Evolutionary conservation across 2,797 vertebrate genomes (phyloP).

Genomic region (Zenarchopterus dispar): DNA sequence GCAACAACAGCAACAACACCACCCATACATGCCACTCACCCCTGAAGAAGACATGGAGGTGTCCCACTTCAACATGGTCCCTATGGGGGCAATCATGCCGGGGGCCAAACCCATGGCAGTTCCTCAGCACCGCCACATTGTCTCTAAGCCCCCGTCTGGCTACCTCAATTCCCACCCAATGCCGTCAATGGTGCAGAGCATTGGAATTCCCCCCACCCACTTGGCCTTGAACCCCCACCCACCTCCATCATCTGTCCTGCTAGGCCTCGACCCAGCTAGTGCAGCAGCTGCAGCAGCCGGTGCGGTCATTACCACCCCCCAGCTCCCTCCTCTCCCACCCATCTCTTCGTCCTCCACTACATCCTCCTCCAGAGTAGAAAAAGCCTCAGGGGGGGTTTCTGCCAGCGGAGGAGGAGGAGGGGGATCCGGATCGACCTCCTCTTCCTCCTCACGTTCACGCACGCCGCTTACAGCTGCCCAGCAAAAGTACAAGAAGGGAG

Average conservation of each 20-base stretch:
- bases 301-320: slow-evolving; percentile 71
- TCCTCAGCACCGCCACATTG: slow-evolving; percentile 81
- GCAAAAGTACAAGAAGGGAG: slow-evolving; percentile 95
- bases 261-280: slow-evolving; percentile 76
- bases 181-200: slow-evolving; percentile 80
- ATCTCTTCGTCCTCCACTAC: slow-evolving; percentile 69
- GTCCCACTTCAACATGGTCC: slow-evolving; percentile 86
- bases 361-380: slow-evolving; percentile 81
- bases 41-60: slow-evolving; percentile 91
- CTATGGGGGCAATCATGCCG: slow-evolving; percentile 73
- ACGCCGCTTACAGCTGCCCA: slow-evolving; percentile 90
- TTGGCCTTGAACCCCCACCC: slow-evolving; percentile 81
- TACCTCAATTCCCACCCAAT: slow-evolving; percentile 79
- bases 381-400: slow-evolving; percentile 72
- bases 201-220: slow-evolving; percentile 77
- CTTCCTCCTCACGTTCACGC: slow-evolving; percentile 85
- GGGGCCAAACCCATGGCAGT: slow-evolving; percentile 76
- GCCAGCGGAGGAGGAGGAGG: slow-evolving; percentile 67
- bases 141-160: slow-evolving; percentile 85
- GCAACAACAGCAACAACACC: slow-evolving; percentile 59
- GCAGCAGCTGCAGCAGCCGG: slow-evolving; percentile 45
- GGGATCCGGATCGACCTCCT: slow-evolving; percentile 74
- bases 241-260: slow-evolving; percentile 81
- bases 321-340: slow-evolving; percentile 79
- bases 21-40: slow-evolving; percentile 78